phyloP scores from a whole-genome alignment of 2,888 invertebrate genomes.

The Trissonchulus sp. region DNA sequence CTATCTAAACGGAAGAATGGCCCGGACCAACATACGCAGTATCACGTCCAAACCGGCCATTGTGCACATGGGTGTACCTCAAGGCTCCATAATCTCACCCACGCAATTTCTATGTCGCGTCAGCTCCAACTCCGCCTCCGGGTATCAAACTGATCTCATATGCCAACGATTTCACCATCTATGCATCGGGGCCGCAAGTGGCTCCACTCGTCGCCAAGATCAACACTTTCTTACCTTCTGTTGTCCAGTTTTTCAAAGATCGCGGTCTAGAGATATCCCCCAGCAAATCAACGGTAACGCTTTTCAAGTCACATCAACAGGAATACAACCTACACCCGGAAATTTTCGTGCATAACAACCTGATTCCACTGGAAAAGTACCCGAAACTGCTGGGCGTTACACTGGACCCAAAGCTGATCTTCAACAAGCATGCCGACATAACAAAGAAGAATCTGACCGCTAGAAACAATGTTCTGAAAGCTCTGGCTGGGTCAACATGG shows the following conservation, averaged over 20 bases:
- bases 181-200: not conserved
- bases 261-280: not conserved
- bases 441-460: no score
- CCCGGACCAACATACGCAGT: slow-evolving; percentile 1
- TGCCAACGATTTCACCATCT: not conserved
- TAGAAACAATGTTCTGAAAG: slow-evolving; percentile 7
- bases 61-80: no score
- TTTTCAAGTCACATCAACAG: slow-evolving; percentile 6
- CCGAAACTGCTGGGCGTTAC: not conserved
- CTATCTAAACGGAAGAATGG: slow-evolving; percentile 1
- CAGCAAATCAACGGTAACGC: slow-evolving; percentile 13
- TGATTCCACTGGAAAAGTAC: slow-evolving; percentile 6
- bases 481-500: slow-evolving; percentile 7
- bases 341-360: slow-evolving; percentile 6
- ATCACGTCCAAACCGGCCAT: not conserved
- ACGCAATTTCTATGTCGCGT: not conserved
- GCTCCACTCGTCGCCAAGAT: not conserved
- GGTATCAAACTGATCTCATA: not conserved
- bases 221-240: not conserved
- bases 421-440: slow-evolving; percentile 9
- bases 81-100: no score
- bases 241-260: not conserved
- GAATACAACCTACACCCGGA: slow-evolving; percentile 1
- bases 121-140: not conserved
- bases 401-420: slow-evolving; percentile 4